phyloP scores from a whole-genome alignment of 1,140 invertebrate species.

The Drosophila sucinea region DNA sequence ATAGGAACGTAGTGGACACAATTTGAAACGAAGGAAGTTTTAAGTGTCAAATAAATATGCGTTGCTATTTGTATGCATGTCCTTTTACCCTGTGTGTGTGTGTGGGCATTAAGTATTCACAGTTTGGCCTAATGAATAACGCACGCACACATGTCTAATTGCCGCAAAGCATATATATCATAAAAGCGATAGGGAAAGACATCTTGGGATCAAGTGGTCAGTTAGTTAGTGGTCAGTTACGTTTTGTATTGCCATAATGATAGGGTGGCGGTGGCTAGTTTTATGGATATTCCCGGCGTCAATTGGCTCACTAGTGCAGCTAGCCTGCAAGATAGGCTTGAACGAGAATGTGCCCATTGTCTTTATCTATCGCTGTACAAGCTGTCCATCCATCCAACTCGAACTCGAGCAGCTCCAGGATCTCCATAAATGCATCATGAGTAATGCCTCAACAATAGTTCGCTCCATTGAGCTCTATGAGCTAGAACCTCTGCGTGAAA shows the following conservation, averaged over 20 bases:
- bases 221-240: background rate
- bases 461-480: constrained; percentile 52
- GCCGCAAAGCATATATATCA: background rate
- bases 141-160: constrained; percentile 8
- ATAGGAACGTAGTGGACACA: too few relatives aligned
- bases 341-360: constrained; percentile 40
- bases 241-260: background rate
- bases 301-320: background rate
- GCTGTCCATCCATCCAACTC: constrained; percentile 23
- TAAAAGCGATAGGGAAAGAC: background rate
- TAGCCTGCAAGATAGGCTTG: background rate
- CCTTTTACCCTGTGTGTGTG: too few relatives aligned
- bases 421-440: constrained; percentile 49
- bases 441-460: constrained; percentile 34
- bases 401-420: constrained; percentile 29
- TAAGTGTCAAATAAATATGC: too few relatives aligned
- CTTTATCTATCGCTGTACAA: constrained; percentile 64
- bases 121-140: constrained; percentile 2
- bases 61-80: too few relatives aligned
- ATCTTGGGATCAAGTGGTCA: background rate
- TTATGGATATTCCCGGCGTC: background rate
- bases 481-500: constrained; percentile 52
- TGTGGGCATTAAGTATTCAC: background rate
- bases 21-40: too few relatives aligned
- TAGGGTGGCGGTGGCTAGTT: background rate